A percentile compares a stretch with the other conserved stretches of the same genome.
Conservation (phyloP, 2,113 vertebrate species). For the Cryptotis parvus region DNA sequence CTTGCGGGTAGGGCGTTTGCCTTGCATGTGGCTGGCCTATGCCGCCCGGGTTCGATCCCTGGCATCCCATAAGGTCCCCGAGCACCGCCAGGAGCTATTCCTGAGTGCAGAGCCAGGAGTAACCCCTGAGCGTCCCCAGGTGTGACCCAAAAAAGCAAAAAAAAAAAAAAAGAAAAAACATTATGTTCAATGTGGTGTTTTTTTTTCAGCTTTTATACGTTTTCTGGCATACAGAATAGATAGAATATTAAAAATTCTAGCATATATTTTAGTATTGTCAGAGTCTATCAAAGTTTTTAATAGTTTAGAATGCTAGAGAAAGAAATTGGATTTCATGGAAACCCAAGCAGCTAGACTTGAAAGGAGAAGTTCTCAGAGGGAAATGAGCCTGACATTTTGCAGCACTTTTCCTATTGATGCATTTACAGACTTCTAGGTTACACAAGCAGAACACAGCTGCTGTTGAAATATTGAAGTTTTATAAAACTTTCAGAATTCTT, state of each 20-base stretch:
- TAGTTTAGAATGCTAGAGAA: not conserved
- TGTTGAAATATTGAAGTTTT: not conserved
- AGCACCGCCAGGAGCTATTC: too few species aligned
- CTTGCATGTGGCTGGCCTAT: too few species aligned
- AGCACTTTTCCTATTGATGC: not conserved
- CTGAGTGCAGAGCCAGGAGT: too few species aligned
- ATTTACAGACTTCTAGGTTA: not conserved
- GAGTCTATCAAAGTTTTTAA: not conserved
- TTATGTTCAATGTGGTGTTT: not conserved
- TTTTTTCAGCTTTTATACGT: not conserved
- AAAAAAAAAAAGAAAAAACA: too few species aligned
- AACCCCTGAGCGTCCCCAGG: too few species aligned
- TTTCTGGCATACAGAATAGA: not conserved
- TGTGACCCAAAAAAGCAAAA: too few species aligned
- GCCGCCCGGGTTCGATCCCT: too few species aligned
- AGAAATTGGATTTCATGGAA: not conserved
- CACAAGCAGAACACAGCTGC: not conserved
- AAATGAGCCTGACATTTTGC: not conserved
- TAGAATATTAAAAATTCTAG: not conserved
- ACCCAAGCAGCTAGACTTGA: not conserved
- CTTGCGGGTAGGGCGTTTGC: too few species aligned
- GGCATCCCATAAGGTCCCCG: too few species aligned
- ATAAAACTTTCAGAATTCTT: conserved; percentile 1
- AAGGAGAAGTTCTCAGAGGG: conserved; percentile 7
- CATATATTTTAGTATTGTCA: not conserved